phyloP scores from a whole-genome alignment of 2,113 vertebrate genomes.

The Nematolebias whitei region DNA sequence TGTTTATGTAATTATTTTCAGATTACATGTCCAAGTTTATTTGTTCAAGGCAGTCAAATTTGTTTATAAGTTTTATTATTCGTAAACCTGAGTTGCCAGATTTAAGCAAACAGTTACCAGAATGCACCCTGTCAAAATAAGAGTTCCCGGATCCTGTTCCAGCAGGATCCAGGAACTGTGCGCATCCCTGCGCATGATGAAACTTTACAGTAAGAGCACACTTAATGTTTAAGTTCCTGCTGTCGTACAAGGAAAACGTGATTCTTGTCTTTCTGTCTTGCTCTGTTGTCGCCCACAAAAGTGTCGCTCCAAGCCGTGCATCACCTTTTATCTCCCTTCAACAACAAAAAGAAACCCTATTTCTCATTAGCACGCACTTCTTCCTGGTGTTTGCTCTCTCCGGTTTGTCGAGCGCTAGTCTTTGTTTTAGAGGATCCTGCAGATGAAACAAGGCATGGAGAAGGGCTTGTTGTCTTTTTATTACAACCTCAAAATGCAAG shows the following conservation, averaged over 20 bases:
- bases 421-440: constrained; percentile 42
- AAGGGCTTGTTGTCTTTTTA: constrained; percentile 62
- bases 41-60: no score
- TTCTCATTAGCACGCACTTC: constrained; percentile 63
- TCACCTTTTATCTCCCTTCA: constrained; percentile 36
- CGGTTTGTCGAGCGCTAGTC: constrained; percentile 48
- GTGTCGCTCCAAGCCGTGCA: constrained; percentile 19
- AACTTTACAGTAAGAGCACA: constrained; percentile 37
- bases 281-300: constrained; percentile 12
- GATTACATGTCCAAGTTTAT: no score
- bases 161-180: no score
- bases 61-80: no score
- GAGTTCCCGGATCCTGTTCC: no score
- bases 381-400: constrained; percentile 52
- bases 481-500: constrained; percentile 51
- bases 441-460: constrained; percentile 61
- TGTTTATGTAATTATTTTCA: no score
- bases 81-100: no score
- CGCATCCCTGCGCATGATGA: constrained; percentile 37
- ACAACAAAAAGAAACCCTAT: background rate
- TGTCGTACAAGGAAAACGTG: constrained; percentile 5
- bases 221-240: constrained; percentile 14
- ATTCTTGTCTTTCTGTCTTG: constrained; percentile 11
- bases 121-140: no score
- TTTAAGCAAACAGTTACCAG: no score